Evolutionary conservation across 2,797 vertebrate genomes (phyloP), one percentile per base, ranked within the genome.

Genomic region (Aphelocoma californica): DNA sequence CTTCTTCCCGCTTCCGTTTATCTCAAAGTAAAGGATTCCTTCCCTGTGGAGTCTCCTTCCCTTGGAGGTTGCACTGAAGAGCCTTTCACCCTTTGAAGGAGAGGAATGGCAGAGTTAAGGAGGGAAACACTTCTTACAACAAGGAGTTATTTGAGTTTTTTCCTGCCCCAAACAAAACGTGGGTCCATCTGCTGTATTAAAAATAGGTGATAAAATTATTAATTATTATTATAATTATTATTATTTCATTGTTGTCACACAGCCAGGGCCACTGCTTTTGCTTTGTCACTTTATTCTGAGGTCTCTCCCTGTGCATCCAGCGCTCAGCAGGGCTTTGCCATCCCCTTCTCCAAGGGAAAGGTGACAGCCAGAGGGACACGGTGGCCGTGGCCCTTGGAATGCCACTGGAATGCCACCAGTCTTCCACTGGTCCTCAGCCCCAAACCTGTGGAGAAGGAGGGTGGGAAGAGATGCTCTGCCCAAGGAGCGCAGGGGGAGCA

Each of bases 61-160:
- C 88, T 79, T 78, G 83, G 95, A 95, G 96, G 93, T 91, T 84
- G 92, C 94, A 82, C 85, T 95, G 90, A 88, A 65, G 95, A 90
- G 86, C 42, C 28, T 88, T 91, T 91, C 87, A 81, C 94, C 94
- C 95, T 93, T 72, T 72, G 77, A 66, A 73, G 82, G 92, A 86
- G 81, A 36, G 3, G 67, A 91, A 82, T 45, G 81, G 89, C 91
- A 93, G 89, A 89, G 91, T 85, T 89, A 40, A 85, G 78, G 73
- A 85, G 84, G 64, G 81, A 62, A 89, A 42, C 60, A 17, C 36
- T 88, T 78, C 62, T 60, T 56, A 19, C 45, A 51, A 32, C 51
- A 5, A 82, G 48, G 57, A 85, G 26, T 19, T 10, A 20, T 19
- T 71, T 67, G 64, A 34, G 45, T 4, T 53, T 42, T 32, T 7